Base-by-base conservation (phyloP, 2,113 vertebrate species). In the Eleginops maclovinus region DNA sequence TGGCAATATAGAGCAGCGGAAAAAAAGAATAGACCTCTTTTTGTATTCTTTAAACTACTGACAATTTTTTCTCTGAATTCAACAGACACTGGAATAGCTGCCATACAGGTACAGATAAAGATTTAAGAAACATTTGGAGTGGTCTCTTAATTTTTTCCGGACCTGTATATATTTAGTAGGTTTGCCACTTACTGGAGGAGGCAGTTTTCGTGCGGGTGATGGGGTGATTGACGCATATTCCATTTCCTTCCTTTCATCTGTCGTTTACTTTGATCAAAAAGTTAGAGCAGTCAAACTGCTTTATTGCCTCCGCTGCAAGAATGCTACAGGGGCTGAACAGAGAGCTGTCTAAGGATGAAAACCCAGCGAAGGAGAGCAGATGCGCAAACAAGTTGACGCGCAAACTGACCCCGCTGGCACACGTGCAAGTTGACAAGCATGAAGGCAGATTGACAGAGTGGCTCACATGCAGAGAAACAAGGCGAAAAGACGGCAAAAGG, bases 191-290 rank as follows among this genome's bases (percentile, higher is more conserved):
- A 58, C 74, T 74, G 63, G 58, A 51, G 24, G 7, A 60, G 70
- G 24, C 16, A 47, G 58, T 24, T 49, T 13, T 17, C 44, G 40
- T 2, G 0, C 54, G 36, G 28, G 54, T 47, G n/a, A 41, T 40
- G 24, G 26, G 51, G 26, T 26, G 22, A 36, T 7, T 51, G 43
- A 75, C 86, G 75, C 80, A 83, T 77, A 72, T 79, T 83, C 56
- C 26, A 58, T 79, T 79, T 72, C 46, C 12, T 63, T 72, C 26
- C 56, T 81, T 77, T 87, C 71, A 74, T 81, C 60, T 67, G 31
- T 74, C 21, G 8, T 73, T 85, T 72, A 46, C 77, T 88, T 88
- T 84, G 82, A 89, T 85, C 82, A 83, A 51, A 81, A 80, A 81
- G 84, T 83, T 81, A 21, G 51, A 56, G 46, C 28, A 85, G 79